A percentile compares a stretch with the other conserved stretches of the same genome.
These are phyloP conservation scores for Ectemnius continuus DNA, from an alignment of 2,888 invertebrate genomes.

Conservation along the genomic window DNA sequence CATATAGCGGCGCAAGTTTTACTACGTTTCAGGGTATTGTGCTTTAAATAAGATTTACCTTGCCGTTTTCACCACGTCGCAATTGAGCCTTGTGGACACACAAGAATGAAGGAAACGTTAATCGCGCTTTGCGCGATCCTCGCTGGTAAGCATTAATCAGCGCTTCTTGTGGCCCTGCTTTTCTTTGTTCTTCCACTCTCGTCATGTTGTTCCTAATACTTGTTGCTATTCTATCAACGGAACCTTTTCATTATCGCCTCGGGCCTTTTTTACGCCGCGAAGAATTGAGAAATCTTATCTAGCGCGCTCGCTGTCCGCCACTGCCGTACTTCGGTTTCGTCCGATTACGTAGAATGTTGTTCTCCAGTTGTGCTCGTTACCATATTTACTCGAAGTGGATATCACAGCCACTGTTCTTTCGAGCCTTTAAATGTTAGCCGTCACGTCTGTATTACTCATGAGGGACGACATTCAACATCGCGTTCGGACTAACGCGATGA, in stretches of 20 bases:
- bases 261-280: neutral
- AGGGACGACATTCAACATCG: conserved; percentile 23
- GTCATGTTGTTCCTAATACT: neutral
- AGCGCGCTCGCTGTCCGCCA: conserved; percentile 4
- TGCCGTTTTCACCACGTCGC: neutral
- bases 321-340: conserved; percentile 20
- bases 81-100: conserved; percentile 1
- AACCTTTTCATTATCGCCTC: neutral
- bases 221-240: neutral
- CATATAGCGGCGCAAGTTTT: conserved; percentile 13
- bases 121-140: conserved; percentile 78
- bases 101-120: conserved; percentile 74
- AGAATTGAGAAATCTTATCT: conserved; percentile 16
- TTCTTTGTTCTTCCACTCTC: conserved; percentile 28
- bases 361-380: neutral
- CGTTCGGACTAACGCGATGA: conserved; percentile 44
- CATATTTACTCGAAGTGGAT: neutral
- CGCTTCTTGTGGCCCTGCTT: conserved; percentile 7
- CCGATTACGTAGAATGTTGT: conserved; percentile 21
- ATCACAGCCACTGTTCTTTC: neutral
- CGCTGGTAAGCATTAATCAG: conserved; percentile 75
- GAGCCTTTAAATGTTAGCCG: conserved; percentile 2
- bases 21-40: neutral
- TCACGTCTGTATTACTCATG: conserved; percentile 36
- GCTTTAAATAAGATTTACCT: neutral